Evolutionary conservation across 2,888 invertebrate genomes (phyloP).

Genomic region (Icerya purchasi): DNA sequence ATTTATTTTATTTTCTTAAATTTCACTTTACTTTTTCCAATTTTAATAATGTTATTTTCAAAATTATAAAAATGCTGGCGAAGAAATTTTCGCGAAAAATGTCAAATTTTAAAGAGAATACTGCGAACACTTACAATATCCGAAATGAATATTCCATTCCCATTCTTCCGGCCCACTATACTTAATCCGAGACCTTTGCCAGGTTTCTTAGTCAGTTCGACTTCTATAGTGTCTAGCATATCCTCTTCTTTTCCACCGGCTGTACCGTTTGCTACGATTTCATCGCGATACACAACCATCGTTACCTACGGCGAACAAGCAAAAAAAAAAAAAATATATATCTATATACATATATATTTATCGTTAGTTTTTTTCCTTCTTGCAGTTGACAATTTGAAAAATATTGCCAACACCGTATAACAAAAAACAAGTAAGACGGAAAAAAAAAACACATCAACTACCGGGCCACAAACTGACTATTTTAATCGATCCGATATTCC

Average conservation of each 20-base stretch:
- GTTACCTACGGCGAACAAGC: slow-evolving; percentile 35
- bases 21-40: too few species aligned
- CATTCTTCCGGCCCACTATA: slow-evolving; percentile 52
- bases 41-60: too few species aligned
- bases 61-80: too few species aligned
- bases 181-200: slow-evolving; percentile 76
- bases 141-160: slow-evolving; percentile 69
- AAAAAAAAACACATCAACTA: too few species aligned
- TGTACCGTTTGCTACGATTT: slow-evolving; percentile 26
- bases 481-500: too few species aligned
- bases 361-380: background rate
- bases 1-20: too few species aligned
- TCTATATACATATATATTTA: background rate
- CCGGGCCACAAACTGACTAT: too few species aligned
- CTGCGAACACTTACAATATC: slow-evolving; percentile 62
- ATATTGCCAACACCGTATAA: too few species aligned
- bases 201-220: slow-evolving; percentile 67
- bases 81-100: too few species aligned
- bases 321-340: background rate
- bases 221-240: slow-evolving; percentile 45
- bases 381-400: background rate
- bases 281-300: slow-evolving; percentile 55
- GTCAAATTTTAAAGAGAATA: too few species aligned
- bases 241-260: slow-evolving; percentile 37
- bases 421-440: too few species aligned